Evolutionary conservation across 1,140 invertebrate species (phyloP), one percentile per base, ranked within the genome.

Genomic region (Drosophila insularis): DNA sequence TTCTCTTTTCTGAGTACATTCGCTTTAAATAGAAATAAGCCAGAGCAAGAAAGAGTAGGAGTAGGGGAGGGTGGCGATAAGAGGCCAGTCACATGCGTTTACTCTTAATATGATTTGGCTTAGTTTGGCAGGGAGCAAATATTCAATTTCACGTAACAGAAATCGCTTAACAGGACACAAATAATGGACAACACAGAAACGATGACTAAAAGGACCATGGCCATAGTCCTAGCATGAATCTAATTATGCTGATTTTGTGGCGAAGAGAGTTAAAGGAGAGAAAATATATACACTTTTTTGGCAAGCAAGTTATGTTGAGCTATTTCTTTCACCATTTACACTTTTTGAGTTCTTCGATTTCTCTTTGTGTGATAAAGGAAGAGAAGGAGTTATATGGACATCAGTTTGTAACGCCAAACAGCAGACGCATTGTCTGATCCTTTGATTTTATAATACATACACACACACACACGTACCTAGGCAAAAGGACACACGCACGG

Each of bases 151-250:
- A 78, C 1, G 55, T 60, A 71, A 71, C 78, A 78, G 70, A 81
- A 78, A 86, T 86, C 81, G 67, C 81, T 68, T 68, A 78, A 86
- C 81, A 78, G 70, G 35, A 11, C 81, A 70, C 69, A 77, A 81
- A 81, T 80, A 81, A 77, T 77, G 65, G 60, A 63, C 65, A 74
- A 63, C 65, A 79, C 39, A 37, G 35, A 13, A 40, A 40, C 2
- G 39, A 75, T 68, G 63, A 40, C 63, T 55, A n/a, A 13, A 32
- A 27, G 59, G 23, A 54, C 4, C 4, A 35, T 4, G 4, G 4
- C 6, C 6, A 35, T 7, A 7, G 6, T 7, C 37, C 37, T 27
- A 7, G 14, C 40, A 8, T 3, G 17, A 50, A 50, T 50, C 43
- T 11, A 50, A 50, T 50, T 50, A 50, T 19, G 10, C 17, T 8